phyloP scores from a whole-genome alignment of 92 coral and sea anemone genomes.

The Paragorgia papillata region DNA sequence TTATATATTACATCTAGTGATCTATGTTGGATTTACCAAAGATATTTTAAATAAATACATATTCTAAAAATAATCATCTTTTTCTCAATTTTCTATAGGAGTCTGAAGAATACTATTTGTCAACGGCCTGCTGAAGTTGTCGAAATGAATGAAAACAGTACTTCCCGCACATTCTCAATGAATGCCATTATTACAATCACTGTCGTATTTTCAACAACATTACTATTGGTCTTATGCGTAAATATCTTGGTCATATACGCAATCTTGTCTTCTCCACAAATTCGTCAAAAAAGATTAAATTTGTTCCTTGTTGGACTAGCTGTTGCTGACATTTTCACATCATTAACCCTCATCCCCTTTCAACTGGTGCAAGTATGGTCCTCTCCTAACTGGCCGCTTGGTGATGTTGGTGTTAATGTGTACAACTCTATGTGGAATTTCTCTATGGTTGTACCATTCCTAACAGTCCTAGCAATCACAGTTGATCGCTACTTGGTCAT shows the following conservation, averaged over 20 bases:
- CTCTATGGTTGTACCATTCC: constrained; percentile 51
- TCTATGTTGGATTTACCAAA: too few relatives aligned
- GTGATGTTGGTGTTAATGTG: constrained; percentile 46
- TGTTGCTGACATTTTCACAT: constrained; percentile 57
- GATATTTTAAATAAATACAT: too few relatives aligned
- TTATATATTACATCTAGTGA: too few relatives aligned
- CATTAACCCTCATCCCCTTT: constrained; percentile 59
- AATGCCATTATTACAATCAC: not conserved
- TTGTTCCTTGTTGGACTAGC: constrained; percentile 45
- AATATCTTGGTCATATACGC: not conserved
- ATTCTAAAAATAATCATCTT: too few relatives aligned
- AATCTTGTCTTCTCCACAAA: not conserved
- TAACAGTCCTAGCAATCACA: constrained; percentile 51
- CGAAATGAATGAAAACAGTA: not conserved
- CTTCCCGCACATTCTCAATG: not conserved
- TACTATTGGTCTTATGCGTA: not conserved
- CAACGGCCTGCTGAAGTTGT: too few relatives aligned
- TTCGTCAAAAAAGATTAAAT: not conserved
- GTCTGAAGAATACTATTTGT: too few relatives aligned
- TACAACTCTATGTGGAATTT: constrained; percentile 61
- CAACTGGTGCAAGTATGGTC: constrained; percentile 56
- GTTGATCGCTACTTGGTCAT: too few relatives aligned
- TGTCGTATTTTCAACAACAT: not conserved
- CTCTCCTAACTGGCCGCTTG: constrained; percentile 66
- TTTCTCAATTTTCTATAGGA: too few relatives aligned